A percentile compares a stretch with the other conserved stretches of the same genome.
These are phyloP conservation scores for Pachyuromys duprasi DNA, from an alignment of 2,797 vertebrate genomes.

Conservation along the genomic window DNA sequence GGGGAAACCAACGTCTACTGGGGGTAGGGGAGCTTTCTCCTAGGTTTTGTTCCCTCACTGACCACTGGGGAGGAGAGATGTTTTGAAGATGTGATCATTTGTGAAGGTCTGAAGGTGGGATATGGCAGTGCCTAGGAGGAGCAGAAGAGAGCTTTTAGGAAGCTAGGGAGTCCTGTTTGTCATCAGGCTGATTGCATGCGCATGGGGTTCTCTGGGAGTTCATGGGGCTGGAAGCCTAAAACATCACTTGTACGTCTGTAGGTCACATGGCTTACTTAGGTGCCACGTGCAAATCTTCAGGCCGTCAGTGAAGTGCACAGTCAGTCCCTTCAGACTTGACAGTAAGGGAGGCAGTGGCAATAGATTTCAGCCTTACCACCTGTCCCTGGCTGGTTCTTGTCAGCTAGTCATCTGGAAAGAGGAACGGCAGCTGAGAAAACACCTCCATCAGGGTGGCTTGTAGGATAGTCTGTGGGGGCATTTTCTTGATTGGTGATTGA, in stretches of 20 bases:
- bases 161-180: background rate
- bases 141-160: background rate
- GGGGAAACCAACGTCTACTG: background rate
- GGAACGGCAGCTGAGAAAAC: background rate
- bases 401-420: background rate
- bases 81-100: too few relatives aligned
- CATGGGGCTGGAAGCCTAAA: background rate
- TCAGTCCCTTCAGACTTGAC: background rate
- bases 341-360: fast-evolving
- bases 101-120: background rate
- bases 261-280: background rate
- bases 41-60: background rate
- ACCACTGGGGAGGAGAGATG: too few relatives aligned
- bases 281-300: background rate
- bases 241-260: background rate
- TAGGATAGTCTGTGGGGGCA: too few relatives aligned
- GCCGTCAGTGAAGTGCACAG: fast-evolving
- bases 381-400: background rate
- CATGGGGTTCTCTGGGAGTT: background rate
- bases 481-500: background rate
- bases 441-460: background rate
- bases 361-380: background rate
- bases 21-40: background rate
- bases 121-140: background rate
- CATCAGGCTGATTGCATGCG: background rate